These are phyloP conservation scores for Macrotis lagotis DNA, from an alignment of 2,113 vertebrate species.

Conservation along the genomic window DNA sequence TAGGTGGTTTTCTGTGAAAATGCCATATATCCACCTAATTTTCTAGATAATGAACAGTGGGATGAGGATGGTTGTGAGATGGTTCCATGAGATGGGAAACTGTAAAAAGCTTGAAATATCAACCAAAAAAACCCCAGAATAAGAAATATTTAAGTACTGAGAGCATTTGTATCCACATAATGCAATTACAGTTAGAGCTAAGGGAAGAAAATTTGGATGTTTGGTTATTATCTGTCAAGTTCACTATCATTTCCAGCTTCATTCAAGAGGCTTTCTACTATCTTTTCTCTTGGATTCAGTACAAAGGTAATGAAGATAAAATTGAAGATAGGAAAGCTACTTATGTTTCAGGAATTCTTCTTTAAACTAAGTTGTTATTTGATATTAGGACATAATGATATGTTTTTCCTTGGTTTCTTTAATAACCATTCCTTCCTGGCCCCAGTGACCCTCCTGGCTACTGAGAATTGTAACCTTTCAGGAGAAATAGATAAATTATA, in stretches of 20 bases:
- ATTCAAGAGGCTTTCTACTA: constrained; percentile 33
- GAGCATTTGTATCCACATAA: not conserved
- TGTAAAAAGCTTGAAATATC: not conserved
- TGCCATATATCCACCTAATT: not conserved
- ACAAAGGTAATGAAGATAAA: constrained; percentile 46
- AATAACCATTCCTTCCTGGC: not conserved
- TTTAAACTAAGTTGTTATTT: constrained; percentile 42
- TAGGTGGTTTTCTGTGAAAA: not conserved
- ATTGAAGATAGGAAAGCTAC: constrained; percentile 35
- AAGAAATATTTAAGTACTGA: not conserved
- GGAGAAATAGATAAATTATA: constrained; percentile 21
- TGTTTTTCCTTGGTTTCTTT: constrained; percentile 58
- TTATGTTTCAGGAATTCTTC: constrained; percentile 45
- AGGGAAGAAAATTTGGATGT: not conserved
- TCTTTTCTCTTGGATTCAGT: constrained; percentile 23
- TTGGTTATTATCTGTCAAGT: not conserved
- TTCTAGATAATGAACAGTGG: not conserved
- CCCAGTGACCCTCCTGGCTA: too few relatives aligned
- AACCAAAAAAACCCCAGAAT: not conserved
- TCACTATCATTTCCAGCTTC: not conserved
- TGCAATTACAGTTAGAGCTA: not conserved
- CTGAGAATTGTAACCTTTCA: constrained; percentile 58
- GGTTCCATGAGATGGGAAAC: not conserved
- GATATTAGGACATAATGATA: constrained; percentile 51
- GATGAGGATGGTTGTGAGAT: not conserved